Base-by-base conservation (phyloP, 1,140 invertebrate genomes). In the Brachionus calyciflorus region DNA sequence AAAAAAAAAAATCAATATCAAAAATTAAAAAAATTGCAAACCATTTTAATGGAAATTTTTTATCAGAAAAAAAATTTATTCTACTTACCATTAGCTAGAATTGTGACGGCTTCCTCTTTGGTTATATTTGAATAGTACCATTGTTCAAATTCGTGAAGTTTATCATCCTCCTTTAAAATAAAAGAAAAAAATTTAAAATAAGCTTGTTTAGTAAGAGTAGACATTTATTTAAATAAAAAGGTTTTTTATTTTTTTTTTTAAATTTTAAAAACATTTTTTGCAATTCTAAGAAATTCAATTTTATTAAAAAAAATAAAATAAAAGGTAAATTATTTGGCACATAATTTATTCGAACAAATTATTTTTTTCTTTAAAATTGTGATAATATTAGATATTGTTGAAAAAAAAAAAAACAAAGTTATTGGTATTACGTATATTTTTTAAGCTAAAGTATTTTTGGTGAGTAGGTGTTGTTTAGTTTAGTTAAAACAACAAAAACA, bases 61-160 rank as follows among this genome's bases (percentile, higher is more conserved):
- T n/a, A n/a, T n/a, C n/a, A n/a, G n/a, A n/a, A n/a, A n/a, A n/a
- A n/a, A n/a, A n/a, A n/a, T n/a, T n/a, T n/a, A n/a, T n/a, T n/a
- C n/a, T n/a, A 30, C 78, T 63, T 75, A 91, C 91, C 90, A 89
- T 94, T 94, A 17, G 94, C 92, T 30, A 98, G 88, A 89, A 95
- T 91, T 83, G 96, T 93, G 2, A 96, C 93, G 60, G 94, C 94
- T 84, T 96, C 93, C 81, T 93, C 93, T 87, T 97, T 97, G 46
- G 92, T 94, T 78, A 96, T 93, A 82, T 92, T 93, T 0, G 92
- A 92, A 88, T 98, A 94, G 86, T 96, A 98, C 93, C 94, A 98
- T n/a, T 26, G 30, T 24, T 73, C 69, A 26, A 73, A 73, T 55
- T 73, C 41, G 21, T 73, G 69, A 6, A 55, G 1, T 51, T 55